Percentiles rank a stretch among this genome's conserved stretches.
Evolutionary conservation across 2,113 vertebrate genomes (phyloP).

Genomic region (Xenotilapia leptura): DNA sequence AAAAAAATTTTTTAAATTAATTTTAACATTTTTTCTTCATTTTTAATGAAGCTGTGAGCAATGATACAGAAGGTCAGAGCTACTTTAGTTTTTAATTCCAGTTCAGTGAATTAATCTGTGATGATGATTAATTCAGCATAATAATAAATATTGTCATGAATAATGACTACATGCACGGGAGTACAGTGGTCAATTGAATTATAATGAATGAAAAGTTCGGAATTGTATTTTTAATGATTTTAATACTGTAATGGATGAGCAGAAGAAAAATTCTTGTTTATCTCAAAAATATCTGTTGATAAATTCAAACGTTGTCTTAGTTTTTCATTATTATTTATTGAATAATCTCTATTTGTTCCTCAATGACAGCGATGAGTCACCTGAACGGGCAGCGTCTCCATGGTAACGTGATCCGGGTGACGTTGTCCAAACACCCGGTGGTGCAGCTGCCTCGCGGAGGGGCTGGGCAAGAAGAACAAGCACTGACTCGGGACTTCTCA

Average conservation of each 20-base stretch:
- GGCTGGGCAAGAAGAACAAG: slow-evolving; percentile 36
- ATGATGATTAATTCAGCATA: background rate
- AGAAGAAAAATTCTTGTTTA: background rate
- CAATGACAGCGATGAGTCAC: slow-evolving; percentile 40
- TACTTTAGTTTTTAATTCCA: background rate
- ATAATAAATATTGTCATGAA: background rate
- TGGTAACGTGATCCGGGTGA: slow-evolving; percentile 45
- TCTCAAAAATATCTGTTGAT: background rate
- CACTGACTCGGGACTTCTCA: slow-evolving; percentile 40
- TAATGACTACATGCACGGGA: background rate
- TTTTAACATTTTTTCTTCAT: background rate
- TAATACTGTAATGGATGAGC: background rate
- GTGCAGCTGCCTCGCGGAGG: slow-evolving; percentile 46
- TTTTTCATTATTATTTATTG: background rate
- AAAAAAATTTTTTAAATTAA: too few relatives aligned
- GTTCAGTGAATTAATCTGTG: background rate
- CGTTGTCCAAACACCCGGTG: slow-evolving; percentile 37
- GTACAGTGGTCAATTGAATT: background rate
- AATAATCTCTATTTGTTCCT: background rate
- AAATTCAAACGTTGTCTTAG: background rate
- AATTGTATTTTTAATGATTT: background rate
- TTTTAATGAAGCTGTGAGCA: background rate
- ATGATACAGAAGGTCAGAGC: background rate
- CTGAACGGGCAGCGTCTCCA: slow-evolving; percentile 55
- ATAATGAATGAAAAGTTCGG: background rate